These are phyloP conservation scores for Brachyptera risi DNA, from an alignment of 2,888 invertebrate species.

Conservation along the genomic window DNA sequence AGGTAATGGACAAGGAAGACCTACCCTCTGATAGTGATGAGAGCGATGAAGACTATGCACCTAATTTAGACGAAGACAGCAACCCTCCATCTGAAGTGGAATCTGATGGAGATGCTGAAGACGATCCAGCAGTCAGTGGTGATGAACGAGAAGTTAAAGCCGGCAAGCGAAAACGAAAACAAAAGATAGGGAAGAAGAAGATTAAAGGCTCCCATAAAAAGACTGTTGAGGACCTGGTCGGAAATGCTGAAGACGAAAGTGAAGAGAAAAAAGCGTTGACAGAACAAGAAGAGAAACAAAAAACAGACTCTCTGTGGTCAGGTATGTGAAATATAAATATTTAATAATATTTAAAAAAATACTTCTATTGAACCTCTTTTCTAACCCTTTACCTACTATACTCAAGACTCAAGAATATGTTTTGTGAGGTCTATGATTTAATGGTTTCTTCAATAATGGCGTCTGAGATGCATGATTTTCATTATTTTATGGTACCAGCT, in stretches of 20 bases:
- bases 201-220: slow-evolving; percentile 19
- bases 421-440: too few species aligned
- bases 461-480: too few species aligned
- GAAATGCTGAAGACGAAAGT: slow-evolving; percentile 39
- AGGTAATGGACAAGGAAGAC: slow-evolving; percentile 18
- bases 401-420: too few species aligned
- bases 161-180: slow-evolving; percentile 34
- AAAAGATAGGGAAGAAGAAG: slow-evolving; percentile 37
- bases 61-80: slow-evolving; percentile 51
- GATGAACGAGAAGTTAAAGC: slow-evolving; percentile 40
- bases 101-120: slow-evolving; percentile 51
- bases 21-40: slow-evolving; percentile 50
- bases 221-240: slow-evolving; percentile 32
- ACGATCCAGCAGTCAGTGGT: slow-evolving; percentile 51
- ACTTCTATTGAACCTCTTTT: too few species aligned
- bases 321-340: slow-evolving; percentile 37
- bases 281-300: slow-evolving; percentile 64
- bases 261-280: slow-evolving; percentile 40
- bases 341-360: not conserved
- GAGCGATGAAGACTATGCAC: slow-evolving; percentile 76
- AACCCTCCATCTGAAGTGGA: slow-evolving; percentile 49
- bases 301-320: slow-evolving; percentile 74
- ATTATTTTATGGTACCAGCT: too few species aligned
- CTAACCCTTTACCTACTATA: too few species aligned
- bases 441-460: too few species aligned